Percentiles rank a stretch among this genome's conserved stretches.
Conservation (phyloP, 2,888 invertebrate species). For the Drosophila mayaguana region DNA sequence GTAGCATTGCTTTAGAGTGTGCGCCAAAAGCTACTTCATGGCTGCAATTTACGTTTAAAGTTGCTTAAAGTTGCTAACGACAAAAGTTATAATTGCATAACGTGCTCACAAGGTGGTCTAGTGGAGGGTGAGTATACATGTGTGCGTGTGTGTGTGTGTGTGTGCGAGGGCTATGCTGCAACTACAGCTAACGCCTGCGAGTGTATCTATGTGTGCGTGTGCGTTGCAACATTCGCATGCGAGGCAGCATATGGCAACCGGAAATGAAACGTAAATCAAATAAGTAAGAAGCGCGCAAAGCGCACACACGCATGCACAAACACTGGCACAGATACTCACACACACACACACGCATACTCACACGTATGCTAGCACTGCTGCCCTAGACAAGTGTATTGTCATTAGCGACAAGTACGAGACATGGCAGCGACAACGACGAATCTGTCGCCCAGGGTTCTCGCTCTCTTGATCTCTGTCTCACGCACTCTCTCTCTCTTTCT, state of each 20-base stretch:
- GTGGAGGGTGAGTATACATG: neutral
- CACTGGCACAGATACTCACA: conserved; percentile 10
- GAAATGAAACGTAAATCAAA: conserved; percentile 84
- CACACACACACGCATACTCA: conserved; percentile 5
- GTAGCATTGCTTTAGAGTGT: conserved; percentile 64
- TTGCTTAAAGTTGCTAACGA: conserved; percentile 83
- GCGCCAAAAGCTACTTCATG: conserved; percentile 79
- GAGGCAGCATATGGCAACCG: conserved; percentile 81
- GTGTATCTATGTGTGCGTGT: conserved; percentile 10
- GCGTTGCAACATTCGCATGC: conserved; percentile 64
- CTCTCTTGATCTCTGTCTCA: neutral
- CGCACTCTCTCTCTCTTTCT: neutral
- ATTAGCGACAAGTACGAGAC: conserved; percentile 75
- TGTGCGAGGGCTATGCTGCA: neutral
- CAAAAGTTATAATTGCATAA: conserved; percentile 84
- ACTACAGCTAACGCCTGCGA: conserved; percentile 4
- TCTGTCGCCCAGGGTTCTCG: conserved; percentile 20
- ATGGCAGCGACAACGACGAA: conserved; percentile 46
- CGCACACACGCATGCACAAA: conserved; percentile 34
- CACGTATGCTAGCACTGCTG: conserved; percentile 1
- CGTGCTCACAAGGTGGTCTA: conserved; percentile 60
- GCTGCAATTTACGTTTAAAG: conserved; percentile 81
- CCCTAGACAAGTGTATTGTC: conserved; percentile 67
- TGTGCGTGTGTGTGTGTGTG: neutral
- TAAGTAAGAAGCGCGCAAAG: conserved; percentile 74